Base-by-base conservation (phyloP, 2,113 vertebrate genomes). In the Tachysurus fulvidraco region DNA sequence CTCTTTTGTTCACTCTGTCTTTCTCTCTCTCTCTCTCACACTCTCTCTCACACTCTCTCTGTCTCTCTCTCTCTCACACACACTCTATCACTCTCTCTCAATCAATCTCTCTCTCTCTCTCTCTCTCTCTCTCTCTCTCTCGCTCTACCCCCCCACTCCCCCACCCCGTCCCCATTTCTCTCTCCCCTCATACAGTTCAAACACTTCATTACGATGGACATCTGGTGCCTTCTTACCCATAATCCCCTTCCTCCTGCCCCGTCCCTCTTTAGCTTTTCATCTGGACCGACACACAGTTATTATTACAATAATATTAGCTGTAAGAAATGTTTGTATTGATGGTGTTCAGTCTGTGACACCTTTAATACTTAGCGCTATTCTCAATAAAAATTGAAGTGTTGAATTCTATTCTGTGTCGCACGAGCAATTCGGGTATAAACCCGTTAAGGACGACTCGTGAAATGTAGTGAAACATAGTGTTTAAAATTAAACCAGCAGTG, bases 181-280 rank as follows among this genome's bases (percentile, higher is more conserved):
- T 85, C 76, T 71, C n/a, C 25, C 50, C 76, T 79, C 52, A 55
- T 19, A 74, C 65, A 83, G 55, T 81, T 69, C 59, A 85, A 77
- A 80, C n/a, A 41, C 84, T 62, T 74, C 69, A 82, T 87, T 87
- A 71, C n/a, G 21, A 74, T 76, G 85, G 85, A 87, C 85, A 87
- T 82, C 85, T 87, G 85, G 85, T 57, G 64, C 62, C 16, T 69
- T 83, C 57, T 87, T 83, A 87, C 85, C 85, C 44, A 87, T 87
- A 83, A 87, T 83, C 80, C 85, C 55, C n/a, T 76, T 64, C 41
- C 67, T 59, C 12, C 36, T 9, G 5, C n/a, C 50, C 65, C 62
- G 23, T 74, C 67, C 57, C 55, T 19, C 57, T n/a, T 50, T 44
- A 78, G 74, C 74, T 79, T 25, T 41, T 50, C 73, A 41, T 55